phyloP scores from a whole-genome alignment of 2,113 vertebrate genomes.

The Percopsis transmontana region DNA sequence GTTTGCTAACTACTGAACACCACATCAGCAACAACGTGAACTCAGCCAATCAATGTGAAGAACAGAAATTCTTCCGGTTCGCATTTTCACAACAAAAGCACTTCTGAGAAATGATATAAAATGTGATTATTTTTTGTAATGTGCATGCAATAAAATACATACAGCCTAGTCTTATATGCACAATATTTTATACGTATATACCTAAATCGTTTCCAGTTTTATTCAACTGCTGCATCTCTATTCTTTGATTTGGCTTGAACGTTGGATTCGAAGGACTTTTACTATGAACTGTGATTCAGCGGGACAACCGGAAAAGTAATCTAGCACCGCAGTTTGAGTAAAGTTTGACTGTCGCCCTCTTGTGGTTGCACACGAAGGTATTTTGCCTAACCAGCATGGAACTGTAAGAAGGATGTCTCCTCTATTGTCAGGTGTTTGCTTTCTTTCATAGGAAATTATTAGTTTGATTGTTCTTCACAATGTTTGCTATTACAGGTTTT shows the following conservation, averaged over 20 bases:
- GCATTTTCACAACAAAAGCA: not conserved
- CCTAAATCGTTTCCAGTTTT: too few relatives aligned
- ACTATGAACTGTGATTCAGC: slow-evolving; percentile 6
- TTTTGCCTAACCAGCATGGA: not conserved
- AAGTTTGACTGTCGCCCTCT: slow-evolving; percentile 11
- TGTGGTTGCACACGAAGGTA: not conserved
- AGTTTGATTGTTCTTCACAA: too few relatives aligned
- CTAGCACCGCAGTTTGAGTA: not conserved
- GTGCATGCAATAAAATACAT: too few relatives aligned
- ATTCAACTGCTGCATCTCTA: not conserved
- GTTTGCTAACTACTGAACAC: slow-evolving; percentile 36
- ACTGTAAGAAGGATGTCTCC: too few relatives aligned
- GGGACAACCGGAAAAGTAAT: not conserved
- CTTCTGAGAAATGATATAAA: not conserved
- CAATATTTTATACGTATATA: too few relatives aligned
- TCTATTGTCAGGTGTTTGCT: not conserved
- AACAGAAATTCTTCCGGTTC: not conserved
- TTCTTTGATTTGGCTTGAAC: not conserved
- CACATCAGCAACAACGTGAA: slow-evolving; percentile 67
- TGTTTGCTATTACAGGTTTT: not conserved
- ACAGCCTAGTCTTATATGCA: too few relatives aligned
- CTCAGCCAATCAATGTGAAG: slow-evolving; percentile 33
- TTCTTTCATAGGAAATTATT: not conserved
- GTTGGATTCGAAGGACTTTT: not conserved
- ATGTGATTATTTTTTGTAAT: too few relatives aligned